Evolutionary conservation across 1,140 invertebrate species (phyloP).

Genomic region (Ganaspis sp.): DNA sequence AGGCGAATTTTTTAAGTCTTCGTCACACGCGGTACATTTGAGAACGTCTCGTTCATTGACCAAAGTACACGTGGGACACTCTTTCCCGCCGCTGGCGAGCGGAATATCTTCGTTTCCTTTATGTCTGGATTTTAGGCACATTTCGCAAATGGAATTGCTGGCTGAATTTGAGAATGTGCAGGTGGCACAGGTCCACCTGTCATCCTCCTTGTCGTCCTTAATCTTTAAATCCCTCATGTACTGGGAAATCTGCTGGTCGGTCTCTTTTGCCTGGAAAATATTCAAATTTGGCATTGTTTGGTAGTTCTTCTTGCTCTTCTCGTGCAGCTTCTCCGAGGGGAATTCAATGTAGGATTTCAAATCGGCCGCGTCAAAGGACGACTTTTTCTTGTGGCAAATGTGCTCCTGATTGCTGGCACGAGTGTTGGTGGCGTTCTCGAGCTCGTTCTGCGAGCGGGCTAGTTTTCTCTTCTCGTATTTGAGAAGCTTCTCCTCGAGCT

Average conservation of each 20-base stretch:
- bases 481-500: slow-evolving; percentile 49
- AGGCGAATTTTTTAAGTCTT: slow-evolving; percentile 84
- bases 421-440: slow-evolving; percentile 33
- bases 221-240: slow-evolving; percentile 40
- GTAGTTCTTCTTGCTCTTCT: slow-evolving; percentile 37
- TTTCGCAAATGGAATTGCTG: slow-evolving; percentile 82
- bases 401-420: slow-evolving; percentile 33
- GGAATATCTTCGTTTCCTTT: slow-evolving; percentile 80
- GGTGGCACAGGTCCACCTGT: slow-evolving; percentile 82
- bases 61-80: slow-evolving; percentile 87
- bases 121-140: slow-evolving; percentile 83
- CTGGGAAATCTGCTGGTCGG: slow-evolving; percentile 33
- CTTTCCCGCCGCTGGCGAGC: slow-evolving; percentile 83
- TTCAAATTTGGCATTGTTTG: slow-evolving; percentile 48
- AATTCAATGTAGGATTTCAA: slow-evolving; percentile 44
- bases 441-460: slow-evolving; percentile 17
- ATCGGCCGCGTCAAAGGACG: slow-evolving; percentile 56
- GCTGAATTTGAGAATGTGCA: slow-evolving; percentile 84
- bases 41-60: slow-evolving; percentile 84
- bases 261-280: slow-evolving; percentile 30
- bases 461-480: slow-evolving; percentile 34
- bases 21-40: slow-evolving; percentile 82
- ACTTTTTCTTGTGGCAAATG: slow-evolving; percentile 54
- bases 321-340: slow-evolving; percentile 17
- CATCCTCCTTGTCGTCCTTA: slow-evolving; percentile 45